Conservation (phyloP, 1,140 invertebrate species). For the Triops cancriformis region DNA sequence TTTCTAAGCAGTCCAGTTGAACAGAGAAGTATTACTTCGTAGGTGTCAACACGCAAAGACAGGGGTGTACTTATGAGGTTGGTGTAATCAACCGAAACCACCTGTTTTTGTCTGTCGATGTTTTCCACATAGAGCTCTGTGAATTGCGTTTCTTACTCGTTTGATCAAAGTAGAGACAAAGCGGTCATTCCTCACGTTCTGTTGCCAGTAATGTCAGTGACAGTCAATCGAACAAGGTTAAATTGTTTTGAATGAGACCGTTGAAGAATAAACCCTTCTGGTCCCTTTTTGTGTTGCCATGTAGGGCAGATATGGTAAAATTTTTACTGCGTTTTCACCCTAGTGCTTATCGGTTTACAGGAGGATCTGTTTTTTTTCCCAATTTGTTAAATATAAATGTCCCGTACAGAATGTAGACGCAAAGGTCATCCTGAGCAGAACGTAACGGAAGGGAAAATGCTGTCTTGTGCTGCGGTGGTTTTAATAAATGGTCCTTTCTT, state of each 20-base stretch:
- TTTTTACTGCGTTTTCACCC: background rate
- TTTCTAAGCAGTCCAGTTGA: background rate
- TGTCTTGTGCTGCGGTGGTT: background rate
- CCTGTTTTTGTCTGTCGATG: background rate
- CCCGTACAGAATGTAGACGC: background rate
- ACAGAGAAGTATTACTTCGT: background rate
- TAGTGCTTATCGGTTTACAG: background rate
- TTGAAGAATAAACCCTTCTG: background rate
- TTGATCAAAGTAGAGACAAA: background rate
- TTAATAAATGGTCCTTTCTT: constrained; percentile 4
- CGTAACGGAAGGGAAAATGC: background rate
- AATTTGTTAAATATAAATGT: constrained; percentile 3
- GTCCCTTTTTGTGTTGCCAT: background rate
- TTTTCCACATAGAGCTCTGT: background rate
- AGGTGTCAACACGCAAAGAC: background rate
- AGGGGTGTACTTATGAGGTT: background rate
- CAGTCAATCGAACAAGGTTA: background rate
- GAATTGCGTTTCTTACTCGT: background rate
- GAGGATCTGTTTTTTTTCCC: background rate
- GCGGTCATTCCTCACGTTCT: background rate
- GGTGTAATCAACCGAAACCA: background rate
- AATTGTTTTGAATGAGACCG: background rate
- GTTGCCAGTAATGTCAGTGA: background rate
- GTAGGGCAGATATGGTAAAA: background rate
- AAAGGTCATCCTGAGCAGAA: background rate